Percentiles rank a stretch among this genome's conserved stretches.
Conservation (phyloP, 35 echinoderm and acorn worm species). For the Ophiothrix spiculata region DNA sequence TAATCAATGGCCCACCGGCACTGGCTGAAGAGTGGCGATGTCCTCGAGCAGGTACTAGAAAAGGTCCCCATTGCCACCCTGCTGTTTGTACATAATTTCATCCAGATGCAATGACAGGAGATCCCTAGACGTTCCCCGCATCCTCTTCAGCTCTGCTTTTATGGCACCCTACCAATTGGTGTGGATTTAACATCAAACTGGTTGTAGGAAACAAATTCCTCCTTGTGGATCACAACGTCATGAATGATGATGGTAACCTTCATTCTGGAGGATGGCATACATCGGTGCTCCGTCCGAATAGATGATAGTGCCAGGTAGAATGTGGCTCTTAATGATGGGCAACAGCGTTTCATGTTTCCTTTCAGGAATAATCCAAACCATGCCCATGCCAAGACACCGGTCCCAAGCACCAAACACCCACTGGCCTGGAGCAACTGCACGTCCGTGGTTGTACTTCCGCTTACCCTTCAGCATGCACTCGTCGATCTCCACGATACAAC, state of each 20-base stretch:
- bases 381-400: neutral
- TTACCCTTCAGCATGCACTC: conserved; percentile 28
- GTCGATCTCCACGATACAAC: conserved; percentile 29
- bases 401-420: conserved; percentile 35
- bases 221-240: neutral
- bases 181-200: neutral
- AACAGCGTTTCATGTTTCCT: neutral
- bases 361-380: neutral
- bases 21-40: neutral
- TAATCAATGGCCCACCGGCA: neutral
- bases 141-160: conserved; percentile 1
- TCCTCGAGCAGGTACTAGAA: neutral
- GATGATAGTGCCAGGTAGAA: conserved; percentile 23
- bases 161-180: conserved; percentile 2
- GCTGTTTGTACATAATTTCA: conserved; percentile 13
- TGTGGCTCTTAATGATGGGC: conserved; percentile 21
- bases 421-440: neutral
- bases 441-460: conserved; percentile 27
- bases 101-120: neutral
- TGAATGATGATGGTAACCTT: conserved; percentile 24
- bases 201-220: neutral
- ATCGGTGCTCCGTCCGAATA: conserved; percentile 19
- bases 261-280: neutral
- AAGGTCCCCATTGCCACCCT: neutral
- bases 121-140: neutral